Base-by-base conservation (phyloP, 2,888 invertebrate species). In the Cephalotes varians region DNA sequence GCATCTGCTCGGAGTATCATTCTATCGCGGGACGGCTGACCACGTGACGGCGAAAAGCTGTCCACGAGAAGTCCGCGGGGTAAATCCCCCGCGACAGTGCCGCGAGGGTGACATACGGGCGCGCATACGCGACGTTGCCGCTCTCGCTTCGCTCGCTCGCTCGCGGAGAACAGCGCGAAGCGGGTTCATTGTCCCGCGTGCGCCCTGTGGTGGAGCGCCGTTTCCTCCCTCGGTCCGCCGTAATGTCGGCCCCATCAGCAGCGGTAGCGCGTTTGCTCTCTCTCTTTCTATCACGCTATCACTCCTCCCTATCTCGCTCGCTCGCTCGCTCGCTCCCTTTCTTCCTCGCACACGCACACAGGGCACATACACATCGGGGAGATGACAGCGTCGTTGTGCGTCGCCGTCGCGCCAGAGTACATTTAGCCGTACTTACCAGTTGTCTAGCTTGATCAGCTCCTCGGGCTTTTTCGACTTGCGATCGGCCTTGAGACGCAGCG, bases 381-480 rank as follows among this genome's bases (percentile, higher is more conserved):
- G n/a, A 64, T 76, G 74, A 76, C 74, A 76, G 74, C 62, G 82
- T 58, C 60, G 49, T 21, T 79, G 44, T 67, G 71, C 82, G 64
- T 65, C 72, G 60, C 49, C 62, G 31, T 49, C 56, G 51, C 64
- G 44, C 4, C 54, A 37, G 21, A 69, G 58, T 56, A 47, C 5
- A 58, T 67, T 64, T 10, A 31, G 9, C 9, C 2, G 40, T 94
- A 97, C 98, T 98, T 96, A 98, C 98, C 98, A 98, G 95, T 98
- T 97, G 96, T 98, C 98, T 96, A 98, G 96, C 95, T 98, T 98
- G 95, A 98, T 97, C 94, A 98, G 96, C 95, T 98, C 98, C 95
- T 98, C 98, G 81, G 98, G 98, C 95, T 98, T 98, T 96, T 98
- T 98, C 95, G 97, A 97, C 95, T 97, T 98, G 95, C 96, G 96